Conservation (phyloP, 2,113 vertebrate genomes). For the Ciconia boyciana region DNA sequence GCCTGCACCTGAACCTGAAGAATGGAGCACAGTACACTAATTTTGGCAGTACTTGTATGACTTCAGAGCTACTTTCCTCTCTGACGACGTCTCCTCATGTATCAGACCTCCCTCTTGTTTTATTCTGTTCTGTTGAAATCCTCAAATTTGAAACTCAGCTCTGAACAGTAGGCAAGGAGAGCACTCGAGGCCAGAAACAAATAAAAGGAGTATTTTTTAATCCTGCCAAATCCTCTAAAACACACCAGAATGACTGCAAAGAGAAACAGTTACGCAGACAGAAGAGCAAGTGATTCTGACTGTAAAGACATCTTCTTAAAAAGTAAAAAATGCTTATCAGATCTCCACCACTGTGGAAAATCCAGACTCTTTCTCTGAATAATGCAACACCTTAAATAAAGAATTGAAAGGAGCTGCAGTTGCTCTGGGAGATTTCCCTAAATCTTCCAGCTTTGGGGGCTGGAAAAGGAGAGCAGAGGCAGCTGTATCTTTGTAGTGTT, state of each 20-base stretch:
- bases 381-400: conserved; percentile 19
- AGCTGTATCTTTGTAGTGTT: not conserved
- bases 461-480: not conserved
- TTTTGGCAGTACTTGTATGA: not conserved
- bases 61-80: not conserved
- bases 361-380: not conserved
- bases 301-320: not conserved
- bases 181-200: not conserved
- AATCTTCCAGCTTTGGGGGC: not conserved
- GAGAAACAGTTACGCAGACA: not conserved
- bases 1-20: not conserved
- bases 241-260: not conserved
- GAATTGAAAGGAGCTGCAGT: not conserved
- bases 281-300: not conserved
- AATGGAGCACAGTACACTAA: accelerated
- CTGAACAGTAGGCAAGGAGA: not conserved
- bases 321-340: not conserved
- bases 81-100: not conserved
- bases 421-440: not conserved
- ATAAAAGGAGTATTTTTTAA: not conserved
- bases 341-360: not conserved
- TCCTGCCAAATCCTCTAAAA: not conserved
- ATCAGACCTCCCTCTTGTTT: not conserved
- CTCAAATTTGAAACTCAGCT: not conserved
- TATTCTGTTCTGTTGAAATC: not conserved